Conservation (phyloP, 37 sponge, comb jelly and placozoan genomes). For the Crambe crambe region DNA sequence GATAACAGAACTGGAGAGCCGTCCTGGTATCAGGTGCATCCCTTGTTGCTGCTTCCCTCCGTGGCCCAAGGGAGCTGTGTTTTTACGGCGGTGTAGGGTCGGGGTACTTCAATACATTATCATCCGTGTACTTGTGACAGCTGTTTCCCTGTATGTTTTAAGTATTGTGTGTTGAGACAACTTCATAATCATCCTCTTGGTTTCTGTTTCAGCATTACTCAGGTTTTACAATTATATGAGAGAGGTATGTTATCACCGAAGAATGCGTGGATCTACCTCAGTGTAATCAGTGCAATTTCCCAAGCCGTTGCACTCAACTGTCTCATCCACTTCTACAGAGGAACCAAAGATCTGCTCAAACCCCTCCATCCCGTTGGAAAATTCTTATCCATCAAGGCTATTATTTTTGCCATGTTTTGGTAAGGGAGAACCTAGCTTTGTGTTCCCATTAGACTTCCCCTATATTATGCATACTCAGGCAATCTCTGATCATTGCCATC, state of each 20-base stretch:
- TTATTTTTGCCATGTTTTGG: constrained; percentile 93
- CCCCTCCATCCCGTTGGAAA: constrained; percentile 86
- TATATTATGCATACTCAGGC: constrained; percentile 45
- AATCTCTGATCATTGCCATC: constrained; percentile 56
- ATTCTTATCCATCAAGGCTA: constrained; percentile 86
- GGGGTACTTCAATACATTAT: constrained; percentile 83
- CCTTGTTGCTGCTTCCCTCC: constrained; percentile 75
- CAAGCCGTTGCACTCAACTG: constrained; percentile 79
- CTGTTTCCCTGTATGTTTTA: constrained; percentile 71
- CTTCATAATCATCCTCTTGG: not conserved
- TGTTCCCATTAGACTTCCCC: no score
- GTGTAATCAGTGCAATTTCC: constrained; percentile 51
- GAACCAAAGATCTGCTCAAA: constrained; percentile 64
- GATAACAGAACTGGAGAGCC: constrained; percentile 32
- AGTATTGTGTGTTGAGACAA: no score
- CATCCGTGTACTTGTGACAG: constrained; percentile 50
- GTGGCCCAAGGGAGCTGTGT: constrained; percentile 55
- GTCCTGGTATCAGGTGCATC: constrained; percentile 41
- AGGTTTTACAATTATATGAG: constrained; percentile 54
- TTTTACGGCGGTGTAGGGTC: constrained; percentile 69
- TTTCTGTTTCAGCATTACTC: constrained; percentile 46
- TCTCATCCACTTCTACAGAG: constrained; percentile 87
- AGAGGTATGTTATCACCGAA: constrained; percentile 49
- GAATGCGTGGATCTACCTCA: constrained; percentile 65
- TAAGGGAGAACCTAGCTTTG: no score